Percentiles rank a stretch among this genome's conserved stretches.
phyloP scores from a whole-genome alignment of 1,140 invertebrate species.

The Pinna nobilis region DNA sequence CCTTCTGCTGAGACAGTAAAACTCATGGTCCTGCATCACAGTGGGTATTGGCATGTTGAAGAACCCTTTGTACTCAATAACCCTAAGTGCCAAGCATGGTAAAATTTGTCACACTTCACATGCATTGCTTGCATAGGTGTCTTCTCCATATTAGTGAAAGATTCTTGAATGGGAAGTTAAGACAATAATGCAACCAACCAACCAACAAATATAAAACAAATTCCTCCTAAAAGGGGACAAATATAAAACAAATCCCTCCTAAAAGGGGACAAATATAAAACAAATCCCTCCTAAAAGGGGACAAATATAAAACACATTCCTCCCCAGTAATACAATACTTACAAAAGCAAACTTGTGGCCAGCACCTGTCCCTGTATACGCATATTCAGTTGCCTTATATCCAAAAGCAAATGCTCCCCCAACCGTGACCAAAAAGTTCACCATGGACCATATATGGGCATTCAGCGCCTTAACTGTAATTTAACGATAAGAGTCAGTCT shows the following conservation, averaged over 20 bases:
- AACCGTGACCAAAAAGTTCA: slow-evolving; percentile 76
- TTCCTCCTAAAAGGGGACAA: not conserved
- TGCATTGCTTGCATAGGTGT: no score
- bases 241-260: not conserved
- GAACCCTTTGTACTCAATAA: no score
- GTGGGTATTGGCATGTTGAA: no score
- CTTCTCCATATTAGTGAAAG: no score
- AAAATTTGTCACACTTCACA: no score
- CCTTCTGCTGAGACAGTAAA: no score
- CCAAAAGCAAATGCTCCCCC: slow-evolving; percentile 76
- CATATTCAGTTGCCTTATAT: slow-evolving; percentile 69
- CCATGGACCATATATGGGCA: slow-evolving; percentile 73
- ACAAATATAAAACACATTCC: not conserved
- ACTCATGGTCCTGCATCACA: no score
- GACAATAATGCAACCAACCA: no score
- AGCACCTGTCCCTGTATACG: slow-evolving; percentile 34
- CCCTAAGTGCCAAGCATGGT: no score
- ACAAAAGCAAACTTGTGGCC: slow-evolving; percentile 55
- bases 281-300: not conserved
- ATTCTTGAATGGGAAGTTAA: no score
- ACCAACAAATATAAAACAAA: not conserved
- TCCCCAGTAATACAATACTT: slow-evolving; percentile 21
- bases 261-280: not conserved
- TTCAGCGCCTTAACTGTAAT: slow-evolving; percentile 74
- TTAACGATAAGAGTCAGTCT: no score